Percentiles rank a stretch among this genome's conserved stretches.
Conservation (phyloP, 2,797 vertebrate genomes). For the Lemur catta region DNA sequence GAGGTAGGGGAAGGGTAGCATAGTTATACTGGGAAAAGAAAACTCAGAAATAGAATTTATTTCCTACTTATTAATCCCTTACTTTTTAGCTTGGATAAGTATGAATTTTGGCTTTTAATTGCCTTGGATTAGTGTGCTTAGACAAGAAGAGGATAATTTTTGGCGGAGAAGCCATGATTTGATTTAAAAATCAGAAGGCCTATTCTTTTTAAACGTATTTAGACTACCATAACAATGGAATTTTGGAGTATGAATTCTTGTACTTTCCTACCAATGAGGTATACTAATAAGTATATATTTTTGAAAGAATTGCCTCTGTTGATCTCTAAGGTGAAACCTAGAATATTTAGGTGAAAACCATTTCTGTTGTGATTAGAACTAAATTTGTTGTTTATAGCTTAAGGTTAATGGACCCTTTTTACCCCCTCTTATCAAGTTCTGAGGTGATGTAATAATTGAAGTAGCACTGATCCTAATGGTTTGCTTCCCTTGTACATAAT, state of each 20-base stretch:
- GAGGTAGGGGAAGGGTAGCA: neutral
- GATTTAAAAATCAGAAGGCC: neutral
- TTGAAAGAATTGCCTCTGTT: neutral
- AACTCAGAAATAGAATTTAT: neutral
- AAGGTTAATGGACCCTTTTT: neutral
- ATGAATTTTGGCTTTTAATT: slow-evolving; percentile 30
- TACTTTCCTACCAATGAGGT: neutral
- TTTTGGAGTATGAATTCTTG: neutral
- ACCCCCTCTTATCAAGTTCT: neutral
- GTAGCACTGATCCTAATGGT: neutral
- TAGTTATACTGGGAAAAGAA: neutral
- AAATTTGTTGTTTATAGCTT: slow-evolving; percentile 31
- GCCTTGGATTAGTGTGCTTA: neutral
- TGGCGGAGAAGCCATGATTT: neutral
- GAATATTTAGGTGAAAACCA: neutral
- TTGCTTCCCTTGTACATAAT: neutral
- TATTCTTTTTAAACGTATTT: slow-evolving; percentile 12
- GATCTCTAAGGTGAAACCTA: neutral
- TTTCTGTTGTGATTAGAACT: slow-evolving; percentile 29
- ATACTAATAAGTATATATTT: slow-evolving; percentile 14
- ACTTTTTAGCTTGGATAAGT: neutral
- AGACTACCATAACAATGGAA: neutral
- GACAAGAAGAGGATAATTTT: slow-evolving; percentile 13
- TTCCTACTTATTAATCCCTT: neutral
- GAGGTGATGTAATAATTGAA: slow-evolving; percentile 16